These are phyloP conservation scores for Etheostoma perlongum DNA, from an alignment of 2,797 vertebrate species.

Conservation along the genomic window DNA sequence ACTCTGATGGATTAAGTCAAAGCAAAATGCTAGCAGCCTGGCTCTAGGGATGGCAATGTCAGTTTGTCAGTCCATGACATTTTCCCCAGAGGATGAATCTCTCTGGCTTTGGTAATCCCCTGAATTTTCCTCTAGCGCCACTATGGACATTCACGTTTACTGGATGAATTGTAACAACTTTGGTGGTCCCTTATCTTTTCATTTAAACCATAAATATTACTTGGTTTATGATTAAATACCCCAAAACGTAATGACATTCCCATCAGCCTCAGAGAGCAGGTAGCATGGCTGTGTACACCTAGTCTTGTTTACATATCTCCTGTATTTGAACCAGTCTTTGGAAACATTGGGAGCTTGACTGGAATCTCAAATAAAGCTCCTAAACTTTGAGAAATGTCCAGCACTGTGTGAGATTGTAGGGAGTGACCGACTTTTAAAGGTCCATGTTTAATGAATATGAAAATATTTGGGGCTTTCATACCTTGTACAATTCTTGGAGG, in stretches of 20 bases:
- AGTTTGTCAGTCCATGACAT: background rate
- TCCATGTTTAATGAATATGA: background rate
- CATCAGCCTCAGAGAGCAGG: background rate
- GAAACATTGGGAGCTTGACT: background rate
- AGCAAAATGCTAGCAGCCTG: background rate
- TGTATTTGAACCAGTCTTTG: background rate
- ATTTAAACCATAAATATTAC: too few species aligned
- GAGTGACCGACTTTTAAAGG: background rate
- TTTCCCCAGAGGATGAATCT: too few species aligned
- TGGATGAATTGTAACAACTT: background rate
- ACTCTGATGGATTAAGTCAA: too few species aligned
- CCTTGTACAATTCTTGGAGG: conserved; percentile 80
- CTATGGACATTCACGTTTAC: background rate
- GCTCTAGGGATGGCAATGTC: background rate
- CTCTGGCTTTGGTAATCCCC: too few species aligned
- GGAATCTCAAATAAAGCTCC: background rate
- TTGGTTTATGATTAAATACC: background rate
- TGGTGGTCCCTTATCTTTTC: background rate
- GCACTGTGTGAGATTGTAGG: background rate
- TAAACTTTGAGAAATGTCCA: background rate
- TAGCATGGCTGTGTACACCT: background rate
- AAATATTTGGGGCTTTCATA: conserved; percentile 40
- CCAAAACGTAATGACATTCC: background rate
- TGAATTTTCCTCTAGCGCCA: too few species aligned
- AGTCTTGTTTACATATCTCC: too few species aligned